A percentile compares a stretch with the other conserved stretches of the same genome.
Evolutionary conservation across 2,888 invertebrate species (phyloP).

Genomic region (Leptopterna dolabrata): DNA sequence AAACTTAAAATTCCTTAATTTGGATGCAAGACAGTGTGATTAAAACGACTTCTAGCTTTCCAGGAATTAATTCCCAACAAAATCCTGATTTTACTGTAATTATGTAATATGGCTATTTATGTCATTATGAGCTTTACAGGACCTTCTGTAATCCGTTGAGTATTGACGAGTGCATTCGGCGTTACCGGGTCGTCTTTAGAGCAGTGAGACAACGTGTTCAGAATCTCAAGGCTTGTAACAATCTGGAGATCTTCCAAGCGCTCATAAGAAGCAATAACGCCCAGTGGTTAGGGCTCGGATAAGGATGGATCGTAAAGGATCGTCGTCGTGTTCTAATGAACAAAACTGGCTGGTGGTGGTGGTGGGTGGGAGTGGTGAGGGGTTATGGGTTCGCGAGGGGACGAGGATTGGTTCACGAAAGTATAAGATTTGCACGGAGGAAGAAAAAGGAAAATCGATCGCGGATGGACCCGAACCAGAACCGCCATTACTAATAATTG

Average conservation of each 20-base stretch:
- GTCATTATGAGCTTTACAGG: too few relatives aligned
- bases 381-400: neutral
- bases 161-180: too few relatives aligned
- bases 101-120: too few relatives aligned
- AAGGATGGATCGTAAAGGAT: neutral
- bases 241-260: neutral
- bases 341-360: neutral
- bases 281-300: neutral
- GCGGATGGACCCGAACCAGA: neutral
- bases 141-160: too few relatives aligned
- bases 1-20: too few relatives aligned
- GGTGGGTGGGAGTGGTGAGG: neutral
- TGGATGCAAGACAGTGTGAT: too few relatives aligned
- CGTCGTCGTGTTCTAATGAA: neutral
- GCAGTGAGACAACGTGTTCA: too few relatives aligned
- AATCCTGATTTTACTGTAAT: too few relatives aligned
- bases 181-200: too few relatives aligned
- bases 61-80: too few relatives aligned
- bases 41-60: too few relatives aligned
- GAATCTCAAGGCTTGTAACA: neutral
- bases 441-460: slow-evolving; percentile 14
- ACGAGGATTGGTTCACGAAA: neutral
- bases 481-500: slow-evolving; percentile 28
- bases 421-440: neutral
- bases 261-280: neutral